These are phyloP conservation scores for Festucalex cinctus DNA, from an alignment of 2,113 vertebrate species.

Conservation along the genomic window DNA sequence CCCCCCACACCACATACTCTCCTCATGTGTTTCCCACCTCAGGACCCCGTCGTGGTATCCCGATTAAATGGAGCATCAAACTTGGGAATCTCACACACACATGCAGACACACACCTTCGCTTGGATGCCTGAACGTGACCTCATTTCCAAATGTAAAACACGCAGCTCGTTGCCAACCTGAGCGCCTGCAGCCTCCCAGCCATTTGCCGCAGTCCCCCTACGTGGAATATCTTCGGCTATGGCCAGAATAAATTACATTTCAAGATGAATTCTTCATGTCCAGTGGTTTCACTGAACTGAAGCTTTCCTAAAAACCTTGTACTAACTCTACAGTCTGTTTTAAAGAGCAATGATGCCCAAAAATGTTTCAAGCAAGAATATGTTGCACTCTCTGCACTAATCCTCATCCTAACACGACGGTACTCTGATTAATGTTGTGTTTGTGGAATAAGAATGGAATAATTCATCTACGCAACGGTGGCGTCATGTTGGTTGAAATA, in stretches of 20 bases:
- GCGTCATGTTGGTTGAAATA: too few relatives aligned
- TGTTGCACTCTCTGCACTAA: too few relatives aligned
- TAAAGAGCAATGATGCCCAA: too few relatives aligned
- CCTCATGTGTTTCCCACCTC: constrained; percentile 6
- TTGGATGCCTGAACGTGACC: constrained; percentile 41
- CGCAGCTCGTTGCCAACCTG: constrained; percentile 15
- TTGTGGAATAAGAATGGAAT: too few relatives aligned
- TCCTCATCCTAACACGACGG: too few relatives aligned
- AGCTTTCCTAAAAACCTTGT: too few relatives aligned
- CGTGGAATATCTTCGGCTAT: neutral
- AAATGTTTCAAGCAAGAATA: too few relatives aligned
- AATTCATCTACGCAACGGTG: too few relatives aligned
- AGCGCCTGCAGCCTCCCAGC: constrained; percentile 6
- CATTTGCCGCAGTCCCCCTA: neutral
- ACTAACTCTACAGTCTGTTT: too few relatives aligned
- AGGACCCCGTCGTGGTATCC: constrained; percentile 3
- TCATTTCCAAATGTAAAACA: constrained; percentile 38
- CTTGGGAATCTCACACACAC: constrained; percentile 34
- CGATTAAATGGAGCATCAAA: constrained; percentile 56
- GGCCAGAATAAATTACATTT: neutral
- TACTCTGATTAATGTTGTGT: too few relatives aligned
- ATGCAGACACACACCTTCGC: constrained; percentile 28
- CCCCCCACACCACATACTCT: neutral
- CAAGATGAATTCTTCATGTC: neutral
- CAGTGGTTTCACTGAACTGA: too few relatives aligned